These are phyloP conservation scores for Petroica traversi DNA, from an alignment of 2,113 vertebrate species.

Conservation along the genomic window DNA sequence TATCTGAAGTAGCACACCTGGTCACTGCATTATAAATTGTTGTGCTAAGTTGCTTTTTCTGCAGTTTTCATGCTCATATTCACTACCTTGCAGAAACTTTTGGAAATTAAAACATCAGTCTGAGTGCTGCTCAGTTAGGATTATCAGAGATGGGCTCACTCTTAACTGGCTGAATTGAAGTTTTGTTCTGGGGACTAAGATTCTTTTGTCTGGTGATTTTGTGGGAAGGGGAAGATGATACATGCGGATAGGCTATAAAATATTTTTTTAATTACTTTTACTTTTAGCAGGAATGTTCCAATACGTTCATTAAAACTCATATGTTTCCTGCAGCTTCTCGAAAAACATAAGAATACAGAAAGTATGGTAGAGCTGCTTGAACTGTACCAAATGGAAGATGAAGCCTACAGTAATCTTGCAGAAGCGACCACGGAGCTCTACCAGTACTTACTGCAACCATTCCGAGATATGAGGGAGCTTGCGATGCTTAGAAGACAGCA, in stretches of 20 bases:
- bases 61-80: background rate
- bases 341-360: conserved; percentile 90
- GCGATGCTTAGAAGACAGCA: conserved; percentile 95
- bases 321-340: conserved; percentile 81
- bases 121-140: background rate
- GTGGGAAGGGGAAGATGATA: background rate
- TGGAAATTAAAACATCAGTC: background rate
- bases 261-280: background rate
- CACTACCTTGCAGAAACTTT: background rate
- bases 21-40: fast-evolving
- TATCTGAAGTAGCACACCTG: background rate
- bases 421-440: conserved; percentile 95
- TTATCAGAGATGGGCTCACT: background rate
- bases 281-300: background rate
- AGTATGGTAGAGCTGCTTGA: conserved; percentile 96
- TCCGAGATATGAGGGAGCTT: conserved; percentile 96
- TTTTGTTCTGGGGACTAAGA: background rate
- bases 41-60: background rate
- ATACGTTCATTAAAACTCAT: background rate
- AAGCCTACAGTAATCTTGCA: conserved; percentile 86
- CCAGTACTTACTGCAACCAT: conserved; percentile 95
- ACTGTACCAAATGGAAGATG: conserved; percentile 92
- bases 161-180: background rate
- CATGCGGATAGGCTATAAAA: background rate
- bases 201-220: background rate